Conservation (phyloP, 2,113 vertebrate species). For the Labeo rohita region DNA sequence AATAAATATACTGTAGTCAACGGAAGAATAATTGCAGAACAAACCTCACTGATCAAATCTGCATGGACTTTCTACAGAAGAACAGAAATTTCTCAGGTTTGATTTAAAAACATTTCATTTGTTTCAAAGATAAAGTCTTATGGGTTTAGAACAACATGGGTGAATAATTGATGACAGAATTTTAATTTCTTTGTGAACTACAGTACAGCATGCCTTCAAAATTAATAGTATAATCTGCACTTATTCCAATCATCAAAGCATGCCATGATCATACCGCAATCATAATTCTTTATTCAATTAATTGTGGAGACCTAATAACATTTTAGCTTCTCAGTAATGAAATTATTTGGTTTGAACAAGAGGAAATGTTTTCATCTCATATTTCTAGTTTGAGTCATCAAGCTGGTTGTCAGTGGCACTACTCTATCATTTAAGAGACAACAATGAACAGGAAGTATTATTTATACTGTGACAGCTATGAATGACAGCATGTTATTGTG, state of each 20-base stretch:
- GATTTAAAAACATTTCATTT: not conserved
- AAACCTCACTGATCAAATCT: not conserved
- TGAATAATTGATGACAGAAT: not conserved
- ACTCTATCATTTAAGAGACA: not conserved
- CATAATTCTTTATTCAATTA: not conserved
- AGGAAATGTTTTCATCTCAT: not conserved
- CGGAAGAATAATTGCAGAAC: not conserved
- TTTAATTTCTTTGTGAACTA: not conserved
- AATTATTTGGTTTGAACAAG: constrained; percentile 7
- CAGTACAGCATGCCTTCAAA: not conserved
- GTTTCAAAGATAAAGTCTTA: not conserved
- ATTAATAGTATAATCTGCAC: not conserved
- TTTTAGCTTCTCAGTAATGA: not conserved
- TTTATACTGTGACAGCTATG: not conserved
- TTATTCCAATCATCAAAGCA: not conserved
- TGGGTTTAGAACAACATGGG: not conserved
- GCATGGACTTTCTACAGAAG: not conserved
- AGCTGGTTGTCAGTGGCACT: not conserved
- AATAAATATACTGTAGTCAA: not conserved
- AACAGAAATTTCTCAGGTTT: not conserved
- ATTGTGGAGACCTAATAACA: not conserved
- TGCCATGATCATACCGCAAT: not conserved
- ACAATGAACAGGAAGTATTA: not conserved
- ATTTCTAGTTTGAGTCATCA: not conserved
- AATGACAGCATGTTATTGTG: not conserved